Evolutionary conservation across 2,113 vertebrate genomes (phyloP).

Genomic region (Ageneiosus marmoratus): DNA sequence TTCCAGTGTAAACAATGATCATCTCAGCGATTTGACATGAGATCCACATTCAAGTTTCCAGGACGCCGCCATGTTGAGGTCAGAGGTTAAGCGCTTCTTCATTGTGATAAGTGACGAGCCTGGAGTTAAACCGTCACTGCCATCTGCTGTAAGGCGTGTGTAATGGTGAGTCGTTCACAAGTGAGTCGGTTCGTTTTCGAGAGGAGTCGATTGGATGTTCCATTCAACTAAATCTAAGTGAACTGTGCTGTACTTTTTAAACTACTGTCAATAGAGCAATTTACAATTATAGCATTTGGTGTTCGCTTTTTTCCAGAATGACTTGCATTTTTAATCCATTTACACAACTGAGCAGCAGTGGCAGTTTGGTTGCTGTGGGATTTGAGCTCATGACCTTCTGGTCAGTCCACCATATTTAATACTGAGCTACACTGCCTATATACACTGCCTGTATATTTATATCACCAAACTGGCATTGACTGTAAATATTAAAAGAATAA

Average conservation of each 20-base stretch:
- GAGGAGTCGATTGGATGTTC: not conserved
- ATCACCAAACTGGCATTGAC: no score
- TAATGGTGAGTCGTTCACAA: not conserved
- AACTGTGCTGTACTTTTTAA: not conserved
- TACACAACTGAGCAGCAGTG: no score
- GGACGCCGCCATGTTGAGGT: conserved; percentile 22
- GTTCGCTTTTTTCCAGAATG: no score
- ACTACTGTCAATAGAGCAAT: not conserved
- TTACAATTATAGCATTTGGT: no score
- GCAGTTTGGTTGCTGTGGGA: no score
- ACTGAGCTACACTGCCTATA: no score
- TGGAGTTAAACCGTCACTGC: not conserved
- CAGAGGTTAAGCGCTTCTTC: not conserved
- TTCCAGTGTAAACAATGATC: not conserved
- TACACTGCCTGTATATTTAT: no score
- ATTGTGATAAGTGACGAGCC: not conserved
- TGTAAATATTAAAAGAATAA: no score
- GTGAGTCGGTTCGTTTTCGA: not conserved
- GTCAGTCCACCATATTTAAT: no score
- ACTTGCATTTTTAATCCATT: no score
- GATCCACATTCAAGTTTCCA: not conserved
- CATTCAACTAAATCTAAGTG: not conserved
- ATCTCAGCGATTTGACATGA: no score
- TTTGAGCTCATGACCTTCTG: no score
- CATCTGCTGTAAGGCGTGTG: not conserved